These are phyloP conservation scores for Aricia artaxerxes DNA, from an alignment of 2,888 invertebrate species.

Conservation along the genomic window DNA sequence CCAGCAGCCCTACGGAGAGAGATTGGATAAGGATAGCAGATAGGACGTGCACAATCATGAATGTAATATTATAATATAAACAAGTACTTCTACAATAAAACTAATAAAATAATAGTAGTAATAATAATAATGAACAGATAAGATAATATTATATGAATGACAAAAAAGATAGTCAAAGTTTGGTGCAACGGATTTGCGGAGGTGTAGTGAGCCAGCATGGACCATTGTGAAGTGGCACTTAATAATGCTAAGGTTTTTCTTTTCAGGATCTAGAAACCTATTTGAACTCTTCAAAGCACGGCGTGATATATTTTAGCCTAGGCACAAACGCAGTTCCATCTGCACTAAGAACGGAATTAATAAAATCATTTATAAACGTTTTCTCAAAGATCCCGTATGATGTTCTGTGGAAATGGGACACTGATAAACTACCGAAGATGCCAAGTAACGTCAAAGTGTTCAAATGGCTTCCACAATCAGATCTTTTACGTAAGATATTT, in stretches of 20 bases:
- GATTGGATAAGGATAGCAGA: too few species aligned
- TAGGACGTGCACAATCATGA: too few species aligned
- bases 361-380: slow-evolving; percentile 50
- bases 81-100: too few species aligned
- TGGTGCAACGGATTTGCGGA: too few species aligned
- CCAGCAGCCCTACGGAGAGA: too few species aligned
- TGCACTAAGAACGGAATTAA: slow-evolving; percentile 46
- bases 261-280: slow-evolving; percentile 52
- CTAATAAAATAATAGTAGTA: too few species aligned
- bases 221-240: neutral
- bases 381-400: slow-evolving; percentile 56
- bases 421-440: slow-evolving; percentile 43
- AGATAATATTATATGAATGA: too few species aligned
- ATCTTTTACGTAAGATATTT: slow-evolving; percentile 50
- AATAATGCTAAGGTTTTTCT: slow-evolving; percentile 19
- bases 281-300: slow-evolving; percentile 52
- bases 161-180: too few species aligned
- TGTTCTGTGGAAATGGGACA: slow-evolving; percentile 63
- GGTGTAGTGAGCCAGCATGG: too few species aligned
- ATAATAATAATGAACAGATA: too few species aligned
- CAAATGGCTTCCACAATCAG: slow-evolving; percentile 49
- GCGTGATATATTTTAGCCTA: slow-evolving; percentile 59
- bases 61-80: too few species aligned
- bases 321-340: slow-evolving; percentile 55
- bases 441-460: slow-evolving; percentile 40